phyloP scores from a whole-genome alignment of 2,888 invertebrate genomes.

The Megamerina dolium region DNA sequence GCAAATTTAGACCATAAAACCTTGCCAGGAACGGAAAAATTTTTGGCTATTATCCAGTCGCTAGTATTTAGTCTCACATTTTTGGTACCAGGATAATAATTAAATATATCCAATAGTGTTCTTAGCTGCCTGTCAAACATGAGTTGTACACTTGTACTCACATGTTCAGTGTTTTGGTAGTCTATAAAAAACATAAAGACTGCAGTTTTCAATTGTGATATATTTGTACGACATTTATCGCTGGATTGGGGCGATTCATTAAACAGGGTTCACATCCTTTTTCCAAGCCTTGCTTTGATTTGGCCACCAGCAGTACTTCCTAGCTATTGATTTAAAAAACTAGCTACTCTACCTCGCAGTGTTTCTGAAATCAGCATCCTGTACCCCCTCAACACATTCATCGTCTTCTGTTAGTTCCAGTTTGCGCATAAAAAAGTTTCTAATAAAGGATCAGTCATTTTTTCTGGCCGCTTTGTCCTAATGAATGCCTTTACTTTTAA shows the following conservation, averaged over 20 bases:
- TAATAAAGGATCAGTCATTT: constrained; percentile 1
- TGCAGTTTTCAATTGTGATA: constrained; percentile 10
- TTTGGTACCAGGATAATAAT: too few species aligned
- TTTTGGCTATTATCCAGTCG: too few species aligned
- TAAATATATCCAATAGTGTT: too few species aligned
- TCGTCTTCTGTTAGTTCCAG: constrained; percentile 8
- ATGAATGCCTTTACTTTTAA: background rate
- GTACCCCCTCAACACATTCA: constrained; percentile 16
- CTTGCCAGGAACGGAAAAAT: too few species aligned
- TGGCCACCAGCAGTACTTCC: constrained; percentile 27
- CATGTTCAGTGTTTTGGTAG: constrained; percentile 15
- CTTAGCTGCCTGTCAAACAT: constrained; percentile 7
- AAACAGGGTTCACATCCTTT: constrained; percentile 11
- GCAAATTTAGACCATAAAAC: too few species aligned
- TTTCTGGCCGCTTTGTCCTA: constrained; percentile 4
- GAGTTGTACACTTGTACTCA: constrained; percentile 13
- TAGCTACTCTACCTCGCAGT: constrained; percentile 8
- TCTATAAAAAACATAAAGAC: constrained; percentile 20
- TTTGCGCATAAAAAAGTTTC: constrained; percentile 6
- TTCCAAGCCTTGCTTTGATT: constrained; percentile 10
- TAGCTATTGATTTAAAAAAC: constrained; percentile 19
- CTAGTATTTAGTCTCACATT: too few species aligned
- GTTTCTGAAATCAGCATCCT: constrained; percentile 11
- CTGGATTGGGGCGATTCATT: constrained; percentile 12
- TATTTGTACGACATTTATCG: constrained; percentile 16